These are phyloP conservation scores for Lottia gigantea DNA, from an alignment of 2,888 invertebrate species.

Conservation along the genomic window DNA sequence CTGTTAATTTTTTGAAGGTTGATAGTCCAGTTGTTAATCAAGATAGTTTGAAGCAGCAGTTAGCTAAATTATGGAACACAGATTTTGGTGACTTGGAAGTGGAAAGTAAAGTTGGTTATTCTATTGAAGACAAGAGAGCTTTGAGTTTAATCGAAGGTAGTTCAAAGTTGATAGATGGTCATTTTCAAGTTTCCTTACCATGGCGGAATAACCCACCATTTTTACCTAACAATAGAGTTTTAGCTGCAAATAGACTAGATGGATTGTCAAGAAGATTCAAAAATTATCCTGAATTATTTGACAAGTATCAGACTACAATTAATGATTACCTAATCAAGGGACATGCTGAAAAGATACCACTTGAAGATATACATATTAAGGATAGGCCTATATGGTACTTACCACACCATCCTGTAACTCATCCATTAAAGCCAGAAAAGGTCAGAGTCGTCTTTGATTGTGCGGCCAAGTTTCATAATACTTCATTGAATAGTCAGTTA, in stretches of 20 bases:
- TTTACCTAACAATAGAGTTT: background rate
- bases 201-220: background rate
- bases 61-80: background rate
- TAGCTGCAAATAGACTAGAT: background rate
- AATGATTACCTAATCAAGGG: background rate
- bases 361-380: background rate
- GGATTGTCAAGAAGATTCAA: background rate
- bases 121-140: background rate
- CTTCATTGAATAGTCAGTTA: constrained; percentile 26
- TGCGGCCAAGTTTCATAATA: constrained; percentile 14
- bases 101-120: background rate
- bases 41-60: background rate
- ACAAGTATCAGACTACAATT: background rate
- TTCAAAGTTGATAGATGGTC: background rate
- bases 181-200: background rate
- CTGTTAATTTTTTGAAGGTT: background rate
- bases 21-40: background rate
- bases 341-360: constrained; percentile 1
- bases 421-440: constrained; percentile 22
- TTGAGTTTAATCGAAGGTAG: background rate
- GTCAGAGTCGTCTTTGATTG: constrained; percentile 21
- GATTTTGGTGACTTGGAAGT: background rate
- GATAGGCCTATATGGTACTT: background rate
- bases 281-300: background rate
- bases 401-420: constrained; percentile 19